Base-by-base conservation (phyloP, 1,140 invertebrate species). In the Drosophila arawakana region DNA sequence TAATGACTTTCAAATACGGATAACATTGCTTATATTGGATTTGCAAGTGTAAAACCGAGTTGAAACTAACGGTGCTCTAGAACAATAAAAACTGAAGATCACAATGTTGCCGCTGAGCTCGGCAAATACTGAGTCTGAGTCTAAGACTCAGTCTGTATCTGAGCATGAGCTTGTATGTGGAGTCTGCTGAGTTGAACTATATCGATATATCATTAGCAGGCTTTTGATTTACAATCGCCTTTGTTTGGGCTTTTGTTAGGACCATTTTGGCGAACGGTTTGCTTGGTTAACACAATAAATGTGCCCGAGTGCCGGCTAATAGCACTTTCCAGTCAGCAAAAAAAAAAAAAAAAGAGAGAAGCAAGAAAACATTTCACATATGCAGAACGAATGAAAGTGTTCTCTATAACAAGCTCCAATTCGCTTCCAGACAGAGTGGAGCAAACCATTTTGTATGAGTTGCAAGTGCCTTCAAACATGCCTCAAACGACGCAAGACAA, bases 351-450 rank as follows among this genome's bases (percentile, higher is more conserved):
- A 49, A 7, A 30, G 58, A 52, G 8, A 50, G 1, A 7, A 54
- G 30, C 8, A 44, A 47, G 41, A 59, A 76, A 44, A 43, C 66
- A 43, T 71, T 83, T 73, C 58, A 57, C 68, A 67, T 81, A 67
- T 80, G 80, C 81, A 85, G 81, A 85, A 85, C 72, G 83, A 86
- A 86, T 88, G 82, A 86, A 86, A 86, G 82, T 86, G 82, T 88
- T 86, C 83, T 82, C 34, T 70, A 39, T 39, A 46, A 35, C 63
- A 66, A 73, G 66, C 67, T 60, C 60, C 60, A 73, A 70, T 77
- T 76, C 71, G 72, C 62, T 46, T 7, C 39, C 34, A 44, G 70
- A 73, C 70, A 30, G 39, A 44, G 34, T 57, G 25, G 30, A 58
- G 41, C 21, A 50, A 50, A 60, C 57, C 62, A 60, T 62, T 77